These are phyloP conservation scores for Fundulus diaphanus DNA, from an alignment of 2,797 vertebrate species.

Conservation along the genomic window DNA sequence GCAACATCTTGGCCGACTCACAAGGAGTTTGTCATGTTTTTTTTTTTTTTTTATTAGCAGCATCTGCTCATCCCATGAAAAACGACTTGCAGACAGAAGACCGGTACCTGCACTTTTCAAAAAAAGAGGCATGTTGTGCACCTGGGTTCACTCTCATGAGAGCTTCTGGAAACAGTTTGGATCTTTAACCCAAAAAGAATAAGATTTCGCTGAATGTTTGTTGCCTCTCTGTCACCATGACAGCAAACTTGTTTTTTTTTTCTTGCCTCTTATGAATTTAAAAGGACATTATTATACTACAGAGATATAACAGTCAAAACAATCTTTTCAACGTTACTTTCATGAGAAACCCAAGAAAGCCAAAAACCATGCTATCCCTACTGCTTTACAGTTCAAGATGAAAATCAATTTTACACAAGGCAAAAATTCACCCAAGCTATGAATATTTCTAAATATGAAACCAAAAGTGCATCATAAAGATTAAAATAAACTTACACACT, in stretches of 20 bases:
- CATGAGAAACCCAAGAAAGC: neutral
- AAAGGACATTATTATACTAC: slow-evolving; percentile 2
- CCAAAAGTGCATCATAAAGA: neutral
- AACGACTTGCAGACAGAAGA: slow-evolving; percentile 27
- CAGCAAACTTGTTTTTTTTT: slow-evolving; percentile 4
- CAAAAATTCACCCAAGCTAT: neutral
- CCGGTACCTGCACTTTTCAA: slow-evolving; percentile 1
- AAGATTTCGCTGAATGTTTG: slow-evolving; percentile 23
- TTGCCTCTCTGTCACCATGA: slow-evolving; percentile 23
- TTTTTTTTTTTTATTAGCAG: slow-evolving; percentile 15
- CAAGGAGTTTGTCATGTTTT: slow-evolving; percentile 14
- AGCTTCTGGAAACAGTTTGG: slow-evolving; percentile 36
- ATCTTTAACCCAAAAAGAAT: slow-evolving; percentile 12
- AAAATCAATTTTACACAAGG: neutral
- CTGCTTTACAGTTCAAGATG: neutral
- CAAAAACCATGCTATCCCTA: neutral
- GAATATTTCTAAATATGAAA: neutral
- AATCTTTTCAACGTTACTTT: neutral
- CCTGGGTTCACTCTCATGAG: slow-evolving; percentile 25
- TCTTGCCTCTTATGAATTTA: slow-evolving; percentile 14
- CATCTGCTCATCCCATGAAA: slow-evolving; percentile 21
- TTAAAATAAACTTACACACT: neutral
- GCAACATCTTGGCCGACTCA: slow-evolving; percentile 4
- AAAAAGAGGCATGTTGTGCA: slow-evolving; percentile 22
- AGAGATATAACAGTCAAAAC: slow-evolving; percentile 23